Percentiles rank a stretch among this genome's conserved stretches.
These are phyloP conservation scores for Ageneiosus marmoratus DNA, from an alignment of 2,113 vertebrate genomes.

Conservation along the genomic window DNA sequence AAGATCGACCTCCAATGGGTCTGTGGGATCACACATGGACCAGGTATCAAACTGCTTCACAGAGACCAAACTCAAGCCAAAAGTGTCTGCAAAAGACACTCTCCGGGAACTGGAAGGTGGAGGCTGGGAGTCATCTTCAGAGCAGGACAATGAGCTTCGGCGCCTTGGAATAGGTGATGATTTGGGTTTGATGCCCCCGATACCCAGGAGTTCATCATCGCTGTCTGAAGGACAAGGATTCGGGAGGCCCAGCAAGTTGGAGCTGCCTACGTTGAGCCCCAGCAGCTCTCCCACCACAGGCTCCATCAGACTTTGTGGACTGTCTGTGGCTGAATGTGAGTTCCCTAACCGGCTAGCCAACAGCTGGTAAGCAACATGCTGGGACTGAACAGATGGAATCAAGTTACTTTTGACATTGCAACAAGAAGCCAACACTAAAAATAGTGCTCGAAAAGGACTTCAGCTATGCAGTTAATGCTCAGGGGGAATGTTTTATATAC, in stretches of 20 bases:
- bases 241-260: slow-evolving; percentile 54
- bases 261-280: slow-evolving; percentile 64
- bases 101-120: slow-evolving; percentile 72
- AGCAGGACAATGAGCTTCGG: slow-evolving; percentile 60
- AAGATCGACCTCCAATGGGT: slow-evolving; percentile 57
- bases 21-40: slow-evolving; percentile 58
- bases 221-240: slow-evolving; percentile 58
- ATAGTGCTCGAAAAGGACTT: slow-evolving; percentile 79
- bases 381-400: slow-evolving; percentile 88
- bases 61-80: slow-evolving; percentile 87
- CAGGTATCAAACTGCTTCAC: slow-evolving; percentile 84
- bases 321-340: slow-evolving; percentile 73
- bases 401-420: slow-evolving; percentile 93
- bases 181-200: slow-evolving; percentile 66
- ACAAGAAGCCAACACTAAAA: slow-evolving; percentile 87
- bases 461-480: slow-evolving; percentile 77
- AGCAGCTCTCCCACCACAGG: slow-evolving; percentile 72
- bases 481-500: slow-evolving; percentile 63
- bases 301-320: slow-evolving; percentile 85
- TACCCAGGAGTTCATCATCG: slow-evolving; percentile 61
- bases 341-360: slow-evolving; percentile 64
- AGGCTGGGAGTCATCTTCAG: slow-evolving; percentile 63
- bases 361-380: slow-evolving; percentile 85
- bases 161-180: slow-evolving; percentile 70
- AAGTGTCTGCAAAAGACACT: slow-evolving; percentile 93